A percentile compares a stretch with the other conserved stretches of the same genome.
Conservation (phyloP, 53 echinoderm and acorn worm genomes). For the Arbacia lixula region DNA sequence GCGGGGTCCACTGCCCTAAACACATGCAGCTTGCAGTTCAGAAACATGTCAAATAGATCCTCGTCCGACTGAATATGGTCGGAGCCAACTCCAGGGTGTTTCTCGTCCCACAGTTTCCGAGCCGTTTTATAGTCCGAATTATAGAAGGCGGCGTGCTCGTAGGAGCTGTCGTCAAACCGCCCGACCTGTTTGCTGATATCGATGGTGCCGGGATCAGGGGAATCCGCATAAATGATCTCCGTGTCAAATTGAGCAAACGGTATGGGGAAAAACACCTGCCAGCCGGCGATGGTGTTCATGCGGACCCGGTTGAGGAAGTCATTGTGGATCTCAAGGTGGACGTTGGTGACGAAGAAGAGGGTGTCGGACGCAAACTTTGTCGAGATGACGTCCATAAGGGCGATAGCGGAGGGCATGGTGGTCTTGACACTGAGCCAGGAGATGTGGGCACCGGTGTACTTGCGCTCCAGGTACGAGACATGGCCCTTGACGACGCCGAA, state of each 20-base stretch:
- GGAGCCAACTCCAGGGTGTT: slow-evolving; percentile 88
- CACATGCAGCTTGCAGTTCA: slow-evolving; percentile 84
- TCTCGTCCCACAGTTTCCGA: slow-evolving; percentile 90
- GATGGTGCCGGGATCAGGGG: slow-evolving; percentile 76
- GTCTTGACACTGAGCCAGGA: slow-evolving; percentile 97
- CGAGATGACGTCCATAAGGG: slow-evolving; percentile 97
- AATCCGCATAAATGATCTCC: slow-evolving; percentile 77
- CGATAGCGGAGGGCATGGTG: slow-evolving; percentile 84
- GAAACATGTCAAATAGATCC: slow-evolving; percentile 98
- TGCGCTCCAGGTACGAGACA: slow-evolving; percentile 81
- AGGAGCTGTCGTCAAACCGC: slow-evolving; percentile 86
- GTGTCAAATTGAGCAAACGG: slow-evolving; percentile 96
- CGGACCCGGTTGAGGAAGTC: slow-evolving; percentile 95
- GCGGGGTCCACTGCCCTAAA: slow-evolving; percentile 96
- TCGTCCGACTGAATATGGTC: slow-evolving; percentile 97
- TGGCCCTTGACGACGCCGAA: slow-evolving; percentile 83
- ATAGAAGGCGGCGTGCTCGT: slow-evolving; percentile 96
- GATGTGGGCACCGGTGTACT: slow-evolving; percentile 78
- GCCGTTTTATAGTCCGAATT: slow-evolving; percentile 90
- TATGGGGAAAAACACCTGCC: slow-evolving; percentile 95
- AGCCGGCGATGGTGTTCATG: slow-evolving; percentile 92
- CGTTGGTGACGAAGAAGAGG: slow-evolving; percentile 85
- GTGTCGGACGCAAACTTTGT: slow-evolving; percentile 86
- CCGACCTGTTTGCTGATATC: slow-evolving; percentile 82
- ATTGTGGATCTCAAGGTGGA: slow-evolving; percentile 73